Evolutionary conservation across 2,113 vertebrate genomes (phyloP).

Genomic region (Menura novaehollandiae): DNA sequence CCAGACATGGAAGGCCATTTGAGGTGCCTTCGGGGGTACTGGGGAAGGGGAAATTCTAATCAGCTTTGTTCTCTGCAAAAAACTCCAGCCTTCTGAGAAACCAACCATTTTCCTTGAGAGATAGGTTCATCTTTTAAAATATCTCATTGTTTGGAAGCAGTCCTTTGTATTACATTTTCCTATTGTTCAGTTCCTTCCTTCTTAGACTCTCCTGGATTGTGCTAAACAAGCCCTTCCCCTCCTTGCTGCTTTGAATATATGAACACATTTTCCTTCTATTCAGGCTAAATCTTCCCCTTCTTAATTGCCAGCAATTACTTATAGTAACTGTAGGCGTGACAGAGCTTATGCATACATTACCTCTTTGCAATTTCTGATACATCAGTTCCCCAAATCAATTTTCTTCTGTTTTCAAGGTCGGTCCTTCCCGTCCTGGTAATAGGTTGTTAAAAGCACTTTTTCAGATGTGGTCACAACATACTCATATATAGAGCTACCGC

Average conservation of each 20-base stretch:
- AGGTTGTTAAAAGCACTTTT: conserved; percentile 22
- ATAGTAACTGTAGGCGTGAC: conserved; percentile 11
- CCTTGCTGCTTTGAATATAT: background rate
- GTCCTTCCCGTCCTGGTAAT: background rate
- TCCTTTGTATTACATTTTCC: background rate
- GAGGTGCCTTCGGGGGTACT: background rate
- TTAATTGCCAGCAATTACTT: conserved; percentile 45
- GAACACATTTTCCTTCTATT: conserved; percentile 6
- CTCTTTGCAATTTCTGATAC: conserved; percentile 6
- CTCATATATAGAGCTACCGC: background rate
- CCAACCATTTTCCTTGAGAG: background rate
- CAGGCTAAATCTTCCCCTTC: conserved; percentile 6
- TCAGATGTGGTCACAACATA: background rate
- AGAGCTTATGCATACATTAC: conserved; percentile 33
- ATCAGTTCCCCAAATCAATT: background rate
- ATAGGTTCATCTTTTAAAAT: background rate
- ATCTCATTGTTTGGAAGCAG: background rate
- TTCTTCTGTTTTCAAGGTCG: conserved; percentile 16
- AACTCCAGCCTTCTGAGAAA: background rate
- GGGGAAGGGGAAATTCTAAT: background rate
- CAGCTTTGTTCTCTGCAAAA: background rate
- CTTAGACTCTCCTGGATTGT: background rate
- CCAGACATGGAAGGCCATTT: background rate
- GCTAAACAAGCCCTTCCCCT: background rate
- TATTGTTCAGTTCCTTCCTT: background rate